Base-by-base conservation (phyloP, 2,797 vertebrate species). In the Oophaga sylvatica region DNA sequence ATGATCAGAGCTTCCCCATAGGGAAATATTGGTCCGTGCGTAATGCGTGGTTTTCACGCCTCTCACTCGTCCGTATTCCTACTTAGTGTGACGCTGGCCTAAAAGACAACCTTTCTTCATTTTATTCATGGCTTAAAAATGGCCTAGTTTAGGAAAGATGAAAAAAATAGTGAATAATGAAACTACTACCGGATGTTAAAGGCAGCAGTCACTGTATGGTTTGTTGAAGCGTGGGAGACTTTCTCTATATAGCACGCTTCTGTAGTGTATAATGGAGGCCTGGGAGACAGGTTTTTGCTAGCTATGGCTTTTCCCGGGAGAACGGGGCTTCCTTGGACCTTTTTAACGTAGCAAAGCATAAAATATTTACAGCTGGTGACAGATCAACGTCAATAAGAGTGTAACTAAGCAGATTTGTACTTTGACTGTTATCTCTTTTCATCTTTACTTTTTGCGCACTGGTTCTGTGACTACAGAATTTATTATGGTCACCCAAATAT, bases 281-380 rank as follows among this genome's bases (percentile, higher is more conserved):
- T 67, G 65, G n/a, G 48, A 77, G 22, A 56, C 48, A 45, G 22
- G 71, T 41, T 22, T 11, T 76, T 20, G 17, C 16, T 45, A 16
- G 70, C 26, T 13, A n/a, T 26, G 22, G 22, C 48, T 77, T 77
- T 76, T 77, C 75, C 48, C 75, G 22, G 75, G 75, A 77, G 75
- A 77, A 77, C 75, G 53, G 26, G 45, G 13, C 48, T 53, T 9
- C 22, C 22, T 53, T 22, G 48, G 73, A 26, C 20, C 75, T 26
- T 8, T 48, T 48, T 56, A 5, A n/a, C 75, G 48, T 77, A 77
- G 45, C 53, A 77, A 53, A 16, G 48, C 48, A 77, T 22, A 77
- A 77, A 26, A 53, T 56, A 76, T 76, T 76, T 76, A 56, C 75
- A 11, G 22, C 75, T 77, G 22, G 2, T 56, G 48, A 56, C 41